Percentiles rank a stretch among this genome's conserved stretches.
These are phyloP conservation scores for Dexiosoma caninum DNA, from an alignment of 2,888 invertebrate genomes.

Conservation along the genomic window DNA sequence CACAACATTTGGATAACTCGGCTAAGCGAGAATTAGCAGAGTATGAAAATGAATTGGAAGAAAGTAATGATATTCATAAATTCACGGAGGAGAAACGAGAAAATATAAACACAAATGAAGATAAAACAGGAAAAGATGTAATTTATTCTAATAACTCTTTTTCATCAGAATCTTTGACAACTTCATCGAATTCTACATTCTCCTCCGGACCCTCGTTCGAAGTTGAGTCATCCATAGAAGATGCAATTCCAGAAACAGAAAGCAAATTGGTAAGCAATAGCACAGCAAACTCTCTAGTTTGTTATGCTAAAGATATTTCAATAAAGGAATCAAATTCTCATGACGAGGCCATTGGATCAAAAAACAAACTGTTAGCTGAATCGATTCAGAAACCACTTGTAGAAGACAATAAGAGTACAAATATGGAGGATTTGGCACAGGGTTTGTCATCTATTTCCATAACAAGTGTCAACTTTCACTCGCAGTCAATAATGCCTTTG, in stretches of 20 bases:
- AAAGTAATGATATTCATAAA: conserved; percentile 71
- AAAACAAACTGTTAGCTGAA: no score
- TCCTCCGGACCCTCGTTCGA: conserved; percentile 76
- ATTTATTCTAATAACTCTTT: conserved; percentile 66
- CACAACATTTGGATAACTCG: conserved; percentile 6
- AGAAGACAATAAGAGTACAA: conserved; percentile 36
- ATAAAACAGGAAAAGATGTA: conserved; percentile 28
- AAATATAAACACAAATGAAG: conserved; percentile 9
- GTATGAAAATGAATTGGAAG: conserved; percentile 64
- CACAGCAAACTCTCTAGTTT: conserved; percentile 32
- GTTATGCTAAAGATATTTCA: not conserved
- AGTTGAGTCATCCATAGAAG: conserved; percentile 65
- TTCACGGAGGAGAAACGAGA: conserved; percentile 66
- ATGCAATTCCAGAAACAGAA: conserved; percentile 64
- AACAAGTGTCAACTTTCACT: conserved; percentile 66
- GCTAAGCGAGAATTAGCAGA: conserved; percentile 59
- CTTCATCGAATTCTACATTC: conserved; percentile 77
- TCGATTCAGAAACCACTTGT: not conserved
- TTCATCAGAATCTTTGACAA: conserved; percentile 75
- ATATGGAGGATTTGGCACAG: conserved; percentile 72
- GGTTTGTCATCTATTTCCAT: conserved; percentile 77
- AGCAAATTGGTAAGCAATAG: conserved; percentile 6
- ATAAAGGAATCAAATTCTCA: not conserved
- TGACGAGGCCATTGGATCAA: not conserved
- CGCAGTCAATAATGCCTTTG: conserved; percentile 69